Conservation (phyloP, 1,140 invertebrate genomes). For the Bradysia coprophila region DNA sequence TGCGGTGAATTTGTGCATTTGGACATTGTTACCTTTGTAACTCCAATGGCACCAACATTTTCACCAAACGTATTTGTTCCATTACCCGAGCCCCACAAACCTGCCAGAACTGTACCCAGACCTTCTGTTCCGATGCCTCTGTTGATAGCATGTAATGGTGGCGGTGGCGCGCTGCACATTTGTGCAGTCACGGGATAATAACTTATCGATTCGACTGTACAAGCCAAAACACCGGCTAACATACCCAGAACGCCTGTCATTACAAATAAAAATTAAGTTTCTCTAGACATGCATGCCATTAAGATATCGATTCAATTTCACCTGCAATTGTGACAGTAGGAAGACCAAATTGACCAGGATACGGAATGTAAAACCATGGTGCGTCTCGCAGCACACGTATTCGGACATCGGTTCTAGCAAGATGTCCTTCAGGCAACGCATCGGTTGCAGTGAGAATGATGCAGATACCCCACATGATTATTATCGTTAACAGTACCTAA, state of each 20-base stretch:
- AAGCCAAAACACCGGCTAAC: conserved; percentile 65
- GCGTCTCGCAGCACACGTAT: conserved; percentile 49
- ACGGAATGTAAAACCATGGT: conserved; percentile 69
- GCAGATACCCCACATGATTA: conserved; percentile 63
- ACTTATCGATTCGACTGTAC: conserved; percentile 71
- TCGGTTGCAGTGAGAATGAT: conserved; percentile 49
- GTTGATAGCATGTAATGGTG: conserved; percentile 72
- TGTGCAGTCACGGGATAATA: conserved; percentile 76
- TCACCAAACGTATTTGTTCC: conserved; percentile 78
- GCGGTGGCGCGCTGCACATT: conserved; percentile 64
- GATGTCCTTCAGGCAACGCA: conserved; percentile 42
- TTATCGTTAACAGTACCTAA: conserved; percentile 65
- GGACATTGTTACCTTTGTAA: conserved; percentile 30
- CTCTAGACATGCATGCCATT: no score
- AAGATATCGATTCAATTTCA: no score
- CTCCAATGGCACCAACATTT: conserved; percentile 78
- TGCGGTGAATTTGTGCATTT: not conserved
- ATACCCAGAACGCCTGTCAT: conserved; percentile 60
- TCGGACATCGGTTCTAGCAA: conserved; percentile 60
- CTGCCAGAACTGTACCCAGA: conserved; percentile 61
- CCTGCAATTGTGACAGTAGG: conserved; percentile 41
- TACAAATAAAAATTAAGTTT: not conserved
- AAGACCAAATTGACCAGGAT: conserved; percentile 75
- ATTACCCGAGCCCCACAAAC: conserved; percentile 65
- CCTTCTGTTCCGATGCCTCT: conserved; percentile 72